These are phyloP conservation scores for Tetragonisca angustula DNA, from an alignment of 2,888 invertebrate genomes.

Conservation along the genomic window DNA sequence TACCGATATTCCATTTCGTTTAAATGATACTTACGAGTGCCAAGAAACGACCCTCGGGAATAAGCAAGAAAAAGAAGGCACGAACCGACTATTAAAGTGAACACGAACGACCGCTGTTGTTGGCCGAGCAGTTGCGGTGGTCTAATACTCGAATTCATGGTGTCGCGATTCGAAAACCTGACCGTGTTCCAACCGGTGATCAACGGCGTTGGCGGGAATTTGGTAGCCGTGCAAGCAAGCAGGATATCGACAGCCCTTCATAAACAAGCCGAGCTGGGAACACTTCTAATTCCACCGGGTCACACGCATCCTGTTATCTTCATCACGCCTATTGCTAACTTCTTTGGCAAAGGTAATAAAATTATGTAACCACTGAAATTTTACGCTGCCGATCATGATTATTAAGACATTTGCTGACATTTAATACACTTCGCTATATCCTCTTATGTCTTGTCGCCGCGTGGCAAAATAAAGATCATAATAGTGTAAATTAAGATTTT, in stretches of 20 bases:
- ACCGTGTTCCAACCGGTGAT: slow-evolving; percentile 94
- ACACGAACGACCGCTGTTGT: not conserved
- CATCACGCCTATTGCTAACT: slow-evolving; percentile 86
- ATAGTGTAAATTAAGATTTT: not conserved
- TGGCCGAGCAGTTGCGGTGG: slow-evolving; percentile 87
- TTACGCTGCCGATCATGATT: not conserved
- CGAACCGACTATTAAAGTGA: not conserved
- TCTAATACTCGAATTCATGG: slow-evolving; percentile 90
- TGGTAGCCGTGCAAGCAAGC: slow-evolving; percentile 92
- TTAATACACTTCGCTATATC: not conserved
- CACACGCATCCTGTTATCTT: slow-evolving; percentile 86
- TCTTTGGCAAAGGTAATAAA: slow-evolving; percentile 86
- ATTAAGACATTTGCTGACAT: not conserved
- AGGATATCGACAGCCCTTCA: slow-evolving; percentile 91
- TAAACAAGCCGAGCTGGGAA: slow-evolving; percentile 87
- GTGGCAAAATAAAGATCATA: not conserved
- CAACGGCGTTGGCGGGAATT: slow-evolving; percentile 92
- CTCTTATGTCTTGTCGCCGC: not conserved
- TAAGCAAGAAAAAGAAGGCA: not conserved
- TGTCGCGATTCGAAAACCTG: slow-evolving; percentile 88
- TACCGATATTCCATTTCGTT: slow-evolving; percentile 5
- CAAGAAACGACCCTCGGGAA: not conserved
- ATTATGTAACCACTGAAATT: not conserved
- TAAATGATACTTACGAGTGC: not conserved
- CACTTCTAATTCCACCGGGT: slow-evolving; percentile 85